phyloP scores from a whole-genome alignment of 1,140 invertebrate genomes.

The Trachymyrmex cornetzi region DNA sequence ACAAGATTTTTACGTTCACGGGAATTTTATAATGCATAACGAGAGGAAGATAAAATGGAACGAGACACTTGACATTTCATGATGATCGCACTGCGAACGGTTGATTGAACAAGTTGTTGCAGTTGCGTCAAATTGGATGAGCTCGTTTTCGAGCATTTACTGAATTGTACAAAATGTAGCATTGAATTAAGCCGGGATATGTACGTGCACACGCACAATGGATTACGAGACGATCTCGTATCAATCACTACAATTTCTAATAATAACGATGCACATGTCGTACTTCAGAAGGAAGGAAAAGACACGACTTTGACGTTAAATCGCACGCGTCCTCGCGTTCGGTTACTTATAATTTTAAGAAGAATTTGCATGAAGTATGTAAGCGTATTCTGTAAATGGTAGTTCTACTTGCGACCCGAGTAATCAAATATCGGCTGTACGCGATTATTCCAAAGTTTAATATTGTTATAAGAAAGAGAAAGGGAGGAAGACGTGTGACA shows the following conservation, averaged over 20 bases:
- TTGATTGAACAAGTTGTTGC: neutral
- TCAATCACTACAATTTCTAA: conserved; percentile 35
- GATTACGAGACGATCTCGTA: neutral
- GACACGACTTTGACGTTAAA: conserved; percentile 42
- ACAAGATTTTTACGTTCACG: conserved; percentile 39
- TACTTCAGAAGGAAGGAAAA: conserved; percentile 22
- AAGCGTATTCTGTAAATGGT: conserved; percentile 42
- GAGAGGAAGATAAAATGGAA: neutral
- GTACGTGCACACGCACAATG: conserved; percentile 56
- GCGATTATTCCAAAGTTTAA: conserved; percentile 68
- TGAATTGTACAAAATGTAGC: conserved; percentile 74
- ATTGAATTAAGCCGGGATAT: conserved; percentile 43
- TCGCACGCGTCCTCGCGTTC: conserved; percentile 33
- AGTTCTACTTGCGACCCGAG: conserved; percentile 51
- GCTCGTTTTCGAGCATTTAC: conserved; percentile 45
- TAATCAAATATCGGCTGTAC: conserved; percentile 60
- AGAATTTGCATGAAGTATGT: conserved; percentile 32
- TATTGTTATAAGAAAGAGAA: conserved; percentile 17
- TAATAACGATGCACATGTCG: conserved; percentile 20
- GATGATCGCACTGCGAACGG: neutral
- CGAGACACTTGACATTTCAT: neutral
- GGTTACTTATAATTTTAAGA: conserved; percentile 53
- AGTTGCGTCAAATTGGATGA: neutral
- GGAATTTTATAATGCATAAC: conserved; percentile 22
- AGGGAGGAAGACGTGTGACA: conserved; percentile 14